Conservation (phyloP, 2,888 invertebrate genomes). For the Diarsia dahlii region DNA sequence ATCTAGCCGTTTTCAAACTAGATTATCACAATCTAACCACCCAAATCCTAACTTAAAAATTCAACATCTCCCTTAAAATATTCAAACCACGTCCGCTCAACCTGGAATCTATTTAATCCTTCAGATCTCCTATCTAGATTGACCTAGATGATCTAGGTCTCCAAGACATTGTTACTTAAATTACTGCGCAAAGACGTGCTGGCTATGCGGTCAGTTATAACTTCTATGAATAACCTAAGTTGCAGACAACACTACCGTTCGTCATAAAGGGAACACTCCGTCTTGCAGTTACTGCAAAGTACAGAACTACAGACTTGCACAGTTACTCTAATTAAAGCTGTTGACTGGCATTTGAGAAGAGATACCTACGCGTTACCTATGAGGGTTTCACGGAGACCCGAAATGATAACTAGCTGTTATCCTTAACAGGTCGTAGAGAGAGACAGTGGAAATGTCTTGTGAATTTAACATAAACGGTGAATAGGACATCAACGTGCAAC, state of each 20-base stretch:
- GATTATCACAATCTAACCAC: background rate
- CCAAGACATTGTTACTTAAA: slow-evolving; percentile 61
- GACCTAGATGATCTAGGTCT: slow-evolving; percentile 54
- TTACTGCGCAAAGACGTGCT: slow-evolving; percentile 41
- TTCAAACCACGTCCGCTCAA: slow-evolving; percentile 35
- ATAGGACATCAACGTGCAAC: background rate
- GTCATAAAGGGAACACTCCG: slow-evolving; percentile 45
- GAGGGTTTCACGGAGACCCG: background rate
- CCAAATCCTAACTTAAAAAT: slow-evolving; percentile 12
- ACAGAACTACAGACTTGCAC: background rate
- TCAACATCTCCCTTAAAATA: slow-evolving; percentile 11
- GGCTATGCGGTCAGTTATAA: slow-evolving; percentile 45
- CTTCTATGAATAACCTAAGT: slow-evolving; percentile 57
- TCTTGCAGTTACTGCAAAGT: background rate
- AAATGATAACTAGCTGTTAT: background rate
- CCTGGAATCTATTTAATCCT: slow-evolving; percentile 40
- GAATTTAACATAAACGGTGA: background rate
- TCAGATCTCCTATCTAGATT: slow-evolving; percentile 32
- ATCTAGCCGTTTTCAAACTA: background rate
- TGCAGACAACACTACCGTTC: slow-evolving; percentile 31
- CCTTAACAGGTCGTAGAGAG: background rate
- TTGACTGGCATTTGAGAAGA: slow-evolving; percentile 2
- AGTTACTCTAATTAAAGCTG: slow-evolving; percentile 32
- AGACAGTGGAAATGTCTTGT: background rate
- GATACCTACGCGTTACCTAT: background rate